A percentile compares a stretch with the other conserved stretches of the same genome.
Conservation (phyloP, 1,140 invertebrate species). For the Sipha flava region DNA sequence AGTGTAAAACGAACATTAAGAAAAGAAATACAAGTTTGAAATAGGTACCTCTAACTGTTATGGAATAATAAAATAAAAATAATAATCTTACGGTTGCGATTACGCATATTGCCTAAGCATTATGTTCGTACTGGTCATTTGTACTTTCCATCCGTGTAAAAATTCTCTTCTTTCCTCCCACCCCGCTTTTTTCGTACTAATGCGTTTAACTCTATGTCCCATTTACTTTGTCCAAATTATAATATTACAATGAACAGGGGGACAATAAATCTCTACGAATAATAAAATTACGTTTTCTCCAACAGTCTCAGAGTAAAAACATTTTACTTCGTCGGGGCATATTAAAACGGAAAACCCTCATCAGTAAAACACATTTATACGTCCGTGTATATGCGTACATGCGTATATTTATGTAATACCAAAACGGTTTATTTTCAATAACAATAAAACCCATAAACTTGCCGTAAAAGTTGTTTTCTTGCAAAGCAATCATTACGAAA, state of each 20-base stretch:
- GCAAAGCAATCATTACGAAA: not conserved
- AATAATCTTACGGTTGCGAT: not conserved
- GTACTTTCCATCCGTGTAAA: not conserved
- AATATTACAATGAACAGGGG: not conserved
- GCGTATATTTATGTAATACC: not conserved
- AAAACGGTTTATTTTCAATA: slow-evolving; percentile 4
- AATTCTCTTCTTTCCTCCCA: too few species aligned
- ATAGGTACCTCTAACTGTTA: too few species aligned
- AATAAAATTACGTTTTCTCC: not conserved
- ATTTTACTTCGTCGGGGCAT: not conserved
- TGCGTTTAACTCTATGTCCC: not conserved
- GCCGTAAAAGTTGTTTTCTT: not conserved
- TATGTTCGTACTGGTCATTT: not conserved
- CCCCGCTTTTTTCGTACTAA: not conserved
- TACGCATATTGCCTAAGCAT: not conserved
- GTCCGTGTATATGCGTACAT: too few species aligned
- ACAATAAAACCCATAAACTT: not conserved
- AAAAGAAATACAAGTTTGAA: not conserved
- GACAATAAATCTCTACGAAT: not conserved
- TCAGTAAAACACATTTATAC: not conserved
- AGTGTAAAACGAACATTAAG: not conserved
- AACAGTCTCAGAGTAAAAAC: not conserved
- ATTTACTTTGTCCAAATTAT: slow-evolving; percentile 5
- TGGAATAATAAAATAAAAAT: not conserved
- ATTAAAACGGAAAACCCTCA: not conserved